Conservation (phyloP, 2,797 vertebrate species). For the Acanthurus lineatus region DNA sequence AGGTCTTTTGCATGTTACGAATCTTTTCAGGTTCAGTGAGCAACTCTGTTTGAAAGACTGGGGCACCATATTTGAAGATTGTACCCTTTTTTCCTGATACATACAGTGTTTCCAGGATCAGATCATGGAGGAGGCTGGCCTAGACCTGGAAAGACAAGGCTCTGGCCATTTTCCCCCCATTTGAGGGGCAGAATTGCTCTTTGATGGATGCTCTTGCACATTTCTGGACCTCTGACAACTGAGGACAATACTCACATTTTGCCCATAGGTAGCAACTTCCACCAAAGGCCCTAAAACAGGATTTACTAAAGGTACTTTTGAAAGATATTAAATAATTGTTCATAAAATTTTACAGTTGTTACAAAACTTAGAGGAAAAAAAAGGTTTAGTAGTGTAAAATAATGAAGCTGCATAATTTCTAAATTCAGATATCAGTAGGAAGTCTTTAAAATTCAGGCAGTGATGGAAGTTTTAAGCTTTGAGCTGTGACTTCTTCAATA, state of each 20-base stretch:
- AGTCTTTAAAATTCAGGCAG: background rate
- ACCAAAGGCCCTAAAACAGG: background rate
- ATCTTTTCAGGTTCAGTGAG: no score
- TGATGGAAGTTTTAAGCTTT: background rate
- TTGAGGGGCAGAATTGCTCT: slow-evolving; percentile 72
- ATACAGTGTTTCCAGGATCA: background rate
- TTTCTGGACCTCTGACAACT: slow-evolving; percentile 75
- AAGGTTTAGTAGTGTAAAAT: background rate
- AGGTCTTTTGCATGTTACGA: no score
- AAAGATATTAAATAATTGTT: background rate
- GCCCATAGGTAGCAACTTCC: background rate
- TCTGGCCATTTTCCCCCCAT: background rate
- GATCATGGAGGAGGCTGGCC: background rate
- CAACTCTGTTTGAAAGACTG: no score
- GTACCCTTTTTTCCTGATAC: no score
- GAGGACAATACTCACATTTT: slow-evolving; percentile 31
- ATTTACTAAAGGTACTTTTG: no score
- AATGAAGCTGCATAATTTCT: background rate
- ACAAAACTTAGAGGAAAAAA: no score
- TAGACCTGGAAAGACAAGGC: background rate
- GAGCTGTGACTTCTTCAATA: background rate
- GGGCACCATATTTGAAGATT: no score
- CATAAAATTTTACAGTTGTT: slow-evolving; percentile 1
- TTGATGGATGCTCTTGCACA: slow-evolving; percentile 87
- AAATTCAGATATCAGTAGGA: background rate